phyloP scores from a whole-genome alignment of 2,888 invertebrate genomes.

The Macrophya annulata region DNA sequence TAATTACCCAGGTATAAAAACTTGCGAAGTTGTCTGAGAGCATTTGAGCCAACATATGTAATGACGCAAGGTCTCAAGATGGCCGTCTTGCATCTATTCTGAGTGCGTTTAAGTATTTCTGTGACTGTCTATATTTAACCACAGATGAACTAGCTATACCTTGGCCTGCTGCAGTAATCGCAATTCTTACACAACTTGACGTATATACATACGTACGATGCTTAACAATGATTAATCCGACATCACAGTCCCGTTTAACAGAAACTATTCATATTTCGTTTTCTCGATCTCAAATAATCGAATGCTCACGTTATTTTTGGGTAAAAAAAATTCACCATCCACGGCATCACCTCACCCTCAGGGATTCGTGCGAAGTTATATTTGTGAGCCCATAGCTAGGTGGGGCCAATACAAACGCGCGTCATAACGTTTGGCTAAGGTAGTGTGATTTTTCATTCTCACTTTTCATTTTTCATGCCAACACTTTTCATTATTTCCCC shows the following conservation, averaged over 20 bases:
- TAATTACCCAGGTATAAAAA: not conserved
- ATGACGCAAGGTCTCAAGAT: conserved; percentile 52
- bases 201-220: not conserved
- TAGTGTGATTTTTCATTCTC: conserved; percentile 28
- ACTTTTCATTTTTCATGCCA: not conserved
- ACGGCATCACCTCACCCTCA: not conserved
- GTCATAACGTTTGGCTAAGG: conserved; percentile 38
- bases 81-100: conserved; percentile 50
- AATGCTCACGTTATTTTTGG: not conserved
- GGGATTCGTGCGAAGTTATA: conserved; percentile 9
- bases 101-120: conserved; percentile 47
- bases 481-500: conserved; percentile 12
- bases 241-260: not conserved
- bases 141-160: conserved; percentile 25
- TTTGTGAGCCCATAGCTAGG: not conserved
- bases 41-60: not conserved
- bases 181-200: conserved; percentile 35
- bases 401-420: conserved; percentile 29
- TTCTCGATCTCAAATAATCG: not conserved
- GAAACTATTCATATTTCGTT: not conserved
- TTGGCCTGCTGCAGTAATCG: conserved; percentile 20
- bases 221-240: not conserved
- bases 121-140: conserved; percentile 35
- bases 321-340: not conserved
- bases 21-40: conserved; percentile 8